Evolutionary conservation across 2,888 invertebrate genomes (phyloP).

Genomic region (Melinaea menophilus): DNA sequence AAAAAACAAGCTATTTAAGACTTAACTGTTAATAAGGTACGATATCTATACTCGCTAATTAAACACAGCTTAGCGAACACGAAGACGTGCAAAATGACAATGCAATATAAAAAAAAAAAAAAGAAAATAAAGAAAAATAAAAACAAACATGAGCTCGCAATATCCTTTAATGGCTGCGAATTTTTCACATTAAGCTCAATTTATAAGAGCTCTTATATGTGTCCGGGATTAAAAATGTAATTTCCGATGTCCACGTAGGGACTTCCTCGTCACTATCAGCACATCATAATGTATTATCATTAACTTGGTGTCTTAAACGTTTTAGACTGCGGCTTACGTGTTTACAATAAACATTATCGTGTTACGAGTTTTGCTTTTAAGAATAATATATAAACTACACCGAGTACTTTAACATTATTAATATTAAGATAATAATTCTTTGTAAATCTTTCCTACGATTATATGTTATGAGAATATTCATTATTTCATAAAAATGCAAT

Average conservation of each 20-base stretch:
- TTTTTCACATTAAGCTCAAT: conserved; percentile 29
- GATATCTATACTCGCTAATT: too few relatives aligned
- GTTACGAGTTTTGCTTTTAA: neutral
- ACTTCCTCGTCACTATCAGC: conserved; percentile 41
- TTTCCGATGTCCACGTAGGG: conserved; percentile 47
- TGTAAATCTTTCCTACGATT: too few relatives aligned
- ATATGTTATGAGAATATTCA: too few relatives aligned
- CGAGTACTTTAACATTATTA: too few relatives aligned
- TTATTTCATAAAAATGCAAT: too few relatives aligned
- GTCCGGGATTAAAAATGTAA: conserved; percentile 53
- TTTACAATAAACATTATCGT: neutral
- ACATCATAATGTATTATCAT: conserved; percentile 37
- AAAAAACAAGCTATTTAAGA: too few relatives aligned
- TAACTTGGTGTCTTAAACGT: conserved; percentile 12
- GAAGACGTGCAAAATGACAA: neutral
- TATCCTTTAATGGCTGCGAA: conserved; percentile 27
- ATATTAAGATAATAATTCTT: too few relatives aligned
- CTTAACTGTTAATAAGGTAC: too few relatives aligned
- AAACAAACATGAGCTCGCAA: conserved; percentile 18
- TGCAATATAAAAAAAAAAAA: conserved; percentile 1
- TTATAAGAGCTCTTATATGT: conserved; percentile 38
- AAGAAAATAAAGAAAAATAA: conserved; percentile 12
- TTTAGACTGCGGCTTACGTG: conserved; percentile 2
- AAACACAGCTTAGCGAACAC: too few relatives aligned
- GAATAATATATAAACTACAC: too few relatives aligned